Percentiles rank a stretch among this genome's conserved stretches.
Conservation (phyloP, 2,888 invertebrate genomes). For the Tipula unca region DNA sequence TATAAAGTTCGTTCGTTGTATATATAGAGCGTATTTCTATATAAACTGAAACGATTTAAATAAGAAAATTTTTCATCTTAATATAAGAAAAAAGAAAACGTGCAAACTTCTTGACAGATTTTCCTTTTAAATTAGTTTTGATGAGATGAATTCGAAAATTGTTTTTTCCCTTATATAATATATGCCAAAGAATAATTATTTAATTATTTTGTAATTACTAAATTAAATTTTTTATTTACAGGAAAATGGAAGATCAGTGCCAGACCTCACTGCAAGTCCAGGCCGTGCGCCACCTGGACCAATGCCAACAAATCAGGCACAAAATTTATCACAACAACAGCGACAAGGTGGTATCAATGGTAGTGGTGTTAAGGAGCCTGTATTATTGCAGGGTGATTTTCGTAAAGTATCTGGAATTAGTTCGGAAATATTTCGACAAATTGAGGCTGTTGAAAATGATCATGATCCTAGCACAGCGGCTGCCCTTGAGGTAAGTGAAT, state of each 20-base stretch:
- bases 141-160: background rate
- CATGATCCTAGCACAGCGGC: slow-evolving; percentile 89
- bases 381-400: slow-evolving; percentile 87
- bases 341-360: slow-evolving; percentile 36
- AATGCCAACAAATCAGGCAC: slow-evolving; percentile 50
- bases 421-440: slow-evolving; percentile 93
- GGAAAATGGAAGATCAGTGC: slow-evolving; percentile 87
- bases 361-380: slow-evolving; percentile 49
- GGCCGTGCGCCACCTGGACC: slow-evolving; percentile 69
- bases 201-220: background rate
- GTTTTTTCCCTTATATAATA: background rate
- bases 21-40: background rate
- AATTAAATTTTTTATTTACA: slow-evolving; percentile 36
- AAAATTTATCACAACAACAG: slow-evolving; percentile 40
- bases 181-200: no score
- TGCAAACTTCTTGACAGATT: background rate
- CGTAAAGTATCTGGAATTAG: slow-evolving; percentile 94
- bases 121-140: background rate
- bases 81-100: background rate
- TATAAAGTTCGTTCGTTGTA: background rate
- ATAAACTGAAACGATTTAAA: background rate
- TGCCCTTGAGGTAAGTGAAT: slow-evolving; percentile 64
- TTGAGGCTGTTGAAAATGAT: slow-evolving; percentile 93
- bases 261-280: slow-evolving; percentile 84
- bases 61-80: background rate